phyloP scores from a whole-genome alignment of 2,888 invertebrate genomes.

The Toxonevra muliebris region DNA sequence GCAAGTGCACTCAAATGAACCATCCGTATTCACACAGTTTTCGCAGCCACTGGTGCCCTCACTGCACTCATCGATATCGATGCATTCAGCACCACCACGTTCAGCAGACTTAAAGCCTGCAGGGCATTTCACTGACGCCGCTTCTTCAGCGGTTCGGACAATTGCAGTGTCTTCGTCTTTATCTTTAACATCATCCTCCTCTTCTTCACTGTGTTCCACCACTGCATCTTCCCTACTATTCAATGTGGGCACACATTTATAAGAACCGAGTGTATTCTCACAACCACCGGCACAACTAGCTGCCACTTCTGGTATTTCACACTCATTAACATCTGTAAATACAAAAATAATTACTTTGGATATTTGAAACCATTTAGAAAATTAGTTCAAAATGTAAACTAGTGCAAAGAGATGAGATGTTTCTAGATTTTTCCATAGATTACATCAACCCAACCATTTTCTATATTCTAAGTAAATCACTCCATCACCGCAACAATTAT shows the following conservation, averaged over 20 bases:
- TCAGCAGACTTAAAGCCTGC: conserved; percentile 52
- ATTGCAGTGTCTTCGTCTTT: conserved; percentile 29
- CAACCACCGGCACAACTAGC: conserved; percentile 67
- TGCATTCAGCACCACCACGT: conserved; percentile 44
- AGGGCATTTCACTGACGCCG: conserved; percentile 28
- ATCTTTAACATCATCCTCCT: conserved; percentile 26
- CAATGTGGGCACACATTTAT: conserved; percentile 60
- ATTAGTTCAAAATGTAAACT: too few species aligned
- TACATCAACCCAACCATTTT: background rate
- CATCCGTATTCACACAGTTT: conserved; percentile 51
- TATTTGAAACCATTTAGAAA: background rate
- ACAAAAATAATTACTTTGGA: background rate
- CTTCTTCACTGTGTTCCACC: conserved; percentile 16
- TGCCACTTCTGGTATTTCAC: conserved; percentile 65
- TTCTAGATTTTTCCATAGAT: background rate
- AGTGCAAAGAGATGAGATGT: background rate
- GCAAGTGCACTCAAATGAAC: conserved; percentile 67
- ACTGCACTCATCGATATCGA: conserved; percentile 57
- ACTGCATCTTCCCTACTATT: conserved; percentile 40
- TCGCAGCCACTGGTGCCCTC: conserved; percentile 54
- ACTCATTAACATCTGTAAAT: conserved; percentile 72
- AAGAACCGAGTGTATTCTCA: conserved; percentile 74
- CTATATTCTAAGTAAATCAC: too few species aligned
- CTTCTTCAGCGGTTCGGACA: conserved; percentile 24
- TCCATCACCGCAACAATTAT: background rate